Base-by-base conservation (phyloP, 2,113 vertebrate genomes). In the Aegypius monachus region DNA sequence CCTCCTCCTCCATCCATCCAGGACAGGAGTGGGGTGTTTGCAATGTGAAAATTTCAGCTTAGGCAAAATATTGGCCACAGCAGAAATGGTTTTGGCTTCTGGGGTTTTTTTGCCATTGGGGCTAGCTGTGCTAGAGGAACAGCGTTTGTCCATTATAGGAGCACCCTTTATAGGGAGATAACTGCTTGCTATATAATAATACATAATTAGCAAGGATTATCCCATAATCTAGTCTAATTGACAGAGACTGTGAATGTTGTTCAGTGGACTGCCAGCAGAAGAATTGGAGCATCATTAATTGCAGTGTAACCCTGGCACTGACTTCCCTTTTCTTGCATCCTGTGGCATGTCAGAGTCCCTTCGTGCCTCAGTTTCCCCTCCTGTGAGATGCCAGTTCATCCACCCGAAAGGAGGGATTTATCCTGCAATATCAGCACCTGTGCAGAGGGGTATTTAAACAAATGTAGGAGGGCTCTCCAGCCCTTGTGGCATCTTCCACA, bases 161-260 rank as follows among this genome's bases (percentile, higher is more conserved):
- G 43, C 80, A 95, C 31, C 81, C 75, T 88, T 81, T 56, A 52
- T 32, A 84, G 61, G 5, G 5, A 71, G 52, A 87, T 74, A 81
- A 81, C 83, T 93, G 73, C 63, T 68, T 68, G 56, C 56, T 81
- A 26, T 53, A 67, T 94, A 92, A 95, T 88, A 63, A 91, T 85
- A 56, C 75, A 26, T 86, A 94, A 96, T 95, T 97, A 95, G 91
- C 81, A 81, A 89, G 61, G 88, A 92, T 91, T 94, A 91, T 89
- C 82, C 86, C 81, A 48, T 95, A 95, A 90, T 97, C 94, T 92
- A 47, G 40, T 65, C 88, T 91, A 93, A 94, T 81, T 89, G 95
- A 89, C 73, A 89, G 72, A 84, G 61, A 92, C 48, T 3, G 0
- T 84, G 58, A 55, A 11, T 71, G 83, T 38, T 81, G 85, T 71